Evolutionary conservation across 2,888 invertebrate species (phyloP).

Genomic region (Nineta flava): DNA sequence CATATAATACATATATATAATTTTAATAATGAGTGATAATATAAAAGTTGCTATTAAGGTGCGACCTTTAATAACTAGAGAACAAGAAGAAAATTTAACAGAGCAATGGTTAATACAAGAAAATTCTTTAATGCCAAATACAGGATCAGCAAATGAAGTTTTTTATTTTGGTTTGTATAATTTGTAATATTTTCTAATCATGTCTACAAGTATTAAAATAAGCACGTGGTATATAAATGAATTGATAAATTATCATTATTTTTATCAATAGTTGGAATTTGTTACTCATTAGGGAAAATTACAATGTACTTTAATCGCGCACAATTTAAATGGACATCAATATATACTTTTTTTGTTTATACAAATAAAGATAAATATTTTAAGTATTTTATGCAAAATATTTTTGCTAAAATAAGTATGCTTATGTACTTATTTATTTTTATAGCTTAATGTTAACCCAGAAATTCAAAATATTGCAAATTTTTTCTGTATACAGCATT

Average conservation of each 20-base stretch:
- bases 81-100: constrained; percentile 37
- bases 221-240: too few relatives aligned
- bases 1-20: neutral
- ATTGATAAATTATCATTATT: too few relatives aligned
- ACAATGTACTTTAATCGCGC: neutral
- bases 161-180: constrained; percentile 28
- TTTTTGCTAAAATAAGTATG: too few relatives aligned
- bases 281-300: neutral
- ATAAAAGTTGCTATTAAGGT: constrained; percentile 64
- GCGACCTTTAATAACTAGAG: constrained; percentile 48
- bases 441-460: too few relatives aligned
- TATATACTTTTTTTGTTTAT: too few relatives aligned
- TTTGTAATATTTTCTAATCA: neutral
- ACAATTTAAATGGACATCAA: too few relatives aligned
- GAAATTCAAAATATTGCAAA: too few relatives aligned
- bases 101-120: constrained; percentile 45
- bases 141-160: constrained; percentile 31
- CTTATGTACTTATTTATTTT: too few relatives aligned
- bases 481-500: too few relatives aligned
- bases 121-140: constrained; percentile 39
- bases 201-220: too few relatives aligned
- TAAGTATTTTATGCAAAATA: too few relatives aligned
- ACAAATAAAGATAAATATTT: too few relatives aligned
- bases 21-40: constrained; percentile 25
- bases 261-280: neutral